Conservation (phyloP, 2,113 vertebrate species). For the Syrmaticus mikado region DNA sequence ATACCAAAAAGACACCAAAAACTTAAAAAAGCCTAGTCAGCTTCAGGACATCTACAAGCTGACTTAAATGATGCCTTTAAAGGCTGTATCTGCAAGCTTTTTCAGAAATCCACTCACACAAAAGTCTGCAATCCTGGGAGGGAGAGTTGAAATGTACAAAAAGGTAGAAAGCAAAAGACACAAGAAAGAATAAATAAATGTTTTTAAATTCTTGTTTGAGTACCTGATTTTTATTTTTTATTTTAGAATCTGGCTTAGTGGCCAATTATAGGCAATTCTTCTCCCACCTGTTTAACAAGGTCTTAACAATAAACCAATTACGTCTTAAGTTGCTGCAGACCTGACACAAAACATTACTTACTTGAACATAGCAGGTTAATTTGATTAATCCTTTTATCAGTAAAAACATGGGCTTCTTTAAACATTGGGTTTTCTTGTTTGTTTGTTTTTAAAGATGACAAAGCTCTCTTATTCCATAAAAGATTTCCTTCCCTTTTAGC, state of each 20-base stretch:
- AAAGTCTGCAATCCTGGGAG: constrained; percentile 38
- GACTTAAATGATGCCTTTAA: constrained; percentile 48
- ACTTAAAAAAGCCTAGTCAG: background rate
- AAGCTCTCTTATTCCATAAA: background rate
- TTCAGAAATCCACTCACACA: constrained; percentile 48
- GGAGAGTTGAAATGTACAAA: constrained; percentile 57
- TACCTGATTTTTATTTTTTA: background rate
- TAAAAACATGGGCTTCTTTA: background rate
- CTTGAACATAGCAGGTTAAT: background rate
- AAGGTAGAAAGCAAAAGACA: constrained; percentile 62
- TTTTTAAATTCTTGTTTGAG: constrained; percentile 24
- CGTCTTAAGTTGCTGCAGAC: background rate
- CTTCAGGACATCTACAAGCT: background rate
- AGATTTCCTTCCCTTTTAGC: background rate
- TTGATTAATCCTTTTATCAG: background rate
- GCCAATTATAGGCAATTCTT: background rate
- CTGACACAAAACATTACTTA: background rate
- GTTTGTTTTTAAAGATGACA: background rate
- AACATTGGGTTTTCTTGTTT: background rate
- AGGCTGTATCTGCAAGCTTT: constrained; percentile 11
- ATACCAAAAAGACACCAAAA: background rate
- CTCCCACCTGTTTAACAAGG: constrained; percentile 3
- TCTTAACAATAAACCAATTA: background rate
- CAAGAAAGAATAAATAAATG: constrained; percentile 26
- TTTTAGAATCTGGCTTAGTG: background rate